Conservation (phyloP, 2,888 invertebrate genomes). For the Diadegma fenestrale region DNA sequence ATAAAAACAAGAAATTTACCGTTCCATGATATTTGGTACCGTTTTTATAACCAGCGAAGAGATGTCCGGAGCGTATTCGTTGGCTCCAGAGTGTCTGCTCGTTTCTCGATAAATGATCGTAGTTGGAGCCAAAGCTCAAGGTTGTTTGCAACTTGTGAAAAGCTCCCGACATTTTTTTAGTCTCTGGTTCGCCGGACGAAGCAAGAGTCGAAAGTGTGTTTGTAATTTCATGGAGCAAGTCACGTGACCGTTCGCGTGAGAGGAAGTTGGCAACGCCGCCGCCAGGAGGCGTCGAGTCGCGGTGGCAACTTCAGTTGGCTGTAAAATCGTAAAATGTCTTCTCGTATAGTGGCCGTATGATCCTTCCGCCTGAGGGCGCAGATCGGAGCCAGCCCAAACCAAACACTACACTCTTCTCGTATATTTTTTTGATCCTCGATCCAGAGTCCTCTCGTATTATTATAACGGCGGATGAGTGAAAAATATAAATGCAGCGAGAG, state of each 20-base stretch:
- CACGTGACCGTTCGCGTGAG: not conserved
- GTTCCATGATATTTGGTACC: not conserved
- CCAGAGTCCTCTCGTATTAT: not conserved
- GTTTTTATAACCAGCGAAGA: not conserved
- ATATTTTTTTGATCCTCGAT: not conserved
- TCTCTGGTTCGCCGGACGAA: not conserved
- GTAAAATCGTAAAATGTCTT: conserved; percentile 15
- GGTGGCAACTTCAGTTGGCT: conserved; percentile 38
- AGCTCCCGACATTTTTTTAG: not conserved
- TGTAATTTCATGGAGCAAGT: conserved; percentile 1
- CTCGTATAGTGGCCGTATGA: too few species aligned
- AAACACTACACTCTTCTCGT: too few species aligned
- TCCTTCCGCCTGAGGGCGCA: not conserved
- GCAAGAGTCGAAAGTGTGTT: not conserved
- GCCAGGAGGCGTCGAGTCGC: not conserved
- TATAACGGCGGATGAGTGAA: not conserved
- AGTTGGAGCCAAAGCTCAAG: too few species aligned
- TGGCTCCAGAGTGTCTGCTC: not conserved
- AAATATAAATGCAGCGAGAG: conserved; percentile 8
- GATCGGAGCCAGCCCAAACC: too few species aligned
- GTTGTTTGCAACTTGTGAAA: not conserved
- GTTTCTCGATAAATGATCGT: too few species aligned
- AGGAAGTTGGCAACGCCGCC: not conserved
- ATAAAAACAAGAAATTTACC: not conserved
- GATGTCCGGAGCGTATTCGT: not conserved